Percentiles rank a stretch among this genome's conserved stretches.
phyloP scores from a whole-genome alignment of 2,113 vertebrate genomes.

The Muntiacus muntjak region DNA sequence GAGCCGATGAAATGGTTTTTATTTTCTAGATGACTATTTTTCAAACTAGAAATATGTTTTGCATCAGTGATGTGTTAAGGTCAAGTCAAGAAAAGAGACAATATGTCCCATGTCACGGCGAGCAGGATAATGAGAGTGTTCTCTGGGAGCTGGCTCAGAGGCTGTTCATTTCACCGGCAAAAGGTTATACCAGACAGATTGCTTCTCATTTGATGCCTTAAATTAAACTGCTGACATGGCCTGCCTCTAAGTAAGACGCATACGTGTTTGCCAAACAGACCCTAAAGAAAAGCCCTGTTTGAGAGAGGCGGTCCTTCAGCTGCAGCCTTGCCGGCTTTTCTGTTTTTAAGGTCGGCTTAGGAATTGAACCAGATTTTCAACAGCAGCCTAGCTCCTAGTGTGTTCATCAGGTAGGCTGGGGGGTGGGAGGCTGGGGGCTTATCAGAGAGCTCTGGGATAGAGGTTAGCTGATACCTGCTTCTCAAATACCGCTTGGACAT shows the following conservation, averaged over 20 bases:
- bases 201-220: conserved; percentile 64
- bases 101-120: conserved; percentile 58
- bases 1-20: conserved; percentile 55
- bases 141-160: conserved; percentile 64
- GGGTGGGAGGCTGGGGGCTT: not conserved
- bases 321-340: conserved; percentile 21
- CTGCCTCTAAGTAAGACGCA: conserved; percentile 59
- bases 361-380: not conserved
- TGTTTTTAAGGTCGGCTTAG: conserved; percentile 35
- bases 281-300: conserved; percentile 51
- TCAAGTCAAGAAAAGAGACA: conserved; percentile 72
- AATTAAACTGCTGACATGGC: conserved; percentile 61
- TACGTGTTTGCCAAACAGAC: conserved; percentile 52
- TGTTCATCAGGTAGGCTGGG: not conserved
- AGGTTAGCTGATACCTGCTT: not conserved
- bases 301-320: not conserved
- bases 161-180: conserved; percentile 66
- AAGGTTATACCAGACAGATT: conserved; percentile 65
- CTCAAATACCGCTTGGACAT: not conserved
- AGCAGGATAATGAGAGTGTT: conserved; percentile 66
- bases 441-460: not conserved
- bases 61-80: conserved; percentile 65
- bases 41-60: conserved; percentile 64
- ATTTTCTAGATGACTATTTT: conserved; percentile 72
- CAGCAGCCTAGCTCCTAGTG: not conserved